These are phyloP conservation scores for Apamea epomidion DNA, from an alignment of 2,888 invertebrate species.

Conservation along the genomic window DNA sequence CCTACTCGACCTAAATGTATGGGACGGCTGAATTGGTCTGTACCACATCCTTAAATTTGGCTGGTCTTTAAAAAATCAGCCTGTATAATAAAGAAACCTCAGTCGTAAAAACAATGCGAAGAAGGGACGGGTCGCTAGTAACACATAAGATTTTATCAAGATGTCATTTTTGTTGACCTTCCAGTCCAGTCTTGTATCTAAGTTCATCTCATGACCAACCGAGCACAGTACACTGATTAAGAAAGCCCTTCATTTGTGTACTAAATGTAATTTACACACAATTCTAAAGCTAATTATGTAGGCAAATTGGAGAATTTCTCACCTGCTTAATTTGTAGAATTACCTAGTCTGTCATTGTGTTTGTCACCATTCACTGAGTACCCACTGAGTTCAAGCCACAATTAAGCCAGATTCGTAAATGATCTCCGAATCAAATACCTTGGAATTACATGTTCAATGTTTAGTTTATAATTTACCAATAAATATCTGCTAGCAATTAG, in stretches of 20 bases:
- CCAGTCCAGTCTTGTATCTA: not conserved
- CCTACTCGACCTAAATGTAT: no score
- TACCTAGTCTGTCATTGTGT: slow-evolving; percentile 36
- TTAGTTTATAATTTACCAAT: not conserved
- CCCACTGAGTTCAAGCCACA: slow-evolving; percentile 18
- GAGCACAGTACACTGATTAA: not conserved
- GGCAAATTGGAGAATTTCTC: slow-evolving; percentile 41
- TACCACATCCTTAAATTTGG: no score
- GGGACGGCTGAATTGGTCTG: no score
- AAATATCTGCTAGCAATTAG: not conserved
- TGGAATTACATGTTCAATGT: slow-evolving; percentile 9
- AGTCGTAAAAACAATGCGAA: not conserved
- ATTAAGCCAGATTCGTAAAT: slow-evolving; percentile 21
- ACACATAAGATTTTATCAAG: not conserved
- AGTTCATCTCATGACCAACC: not conserved
- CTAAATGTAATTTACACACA: slow-evolving; percentile 34
- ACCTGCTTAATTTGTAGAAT: slow-evolving; percentile 45
- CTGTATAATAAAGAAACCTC: not conserved
- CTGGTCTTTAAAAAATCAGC: no score
- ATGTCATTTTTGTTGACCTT: not conserved
- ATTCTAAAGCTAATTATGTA: slow-evolving; percentile 40
- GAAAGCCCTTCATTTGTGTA: slow-evolving; percentile 4
- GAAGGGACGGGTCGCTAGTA: not conserved
- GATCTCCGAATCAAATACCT: slow-evolving; percentile 18
- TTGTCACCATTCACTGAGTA: slow-evolving; percentile 35